phyloP scores from a whole-genome alignment of 1,140 invertebrate genomes.

The Batillaria attramentaria region DNA sequence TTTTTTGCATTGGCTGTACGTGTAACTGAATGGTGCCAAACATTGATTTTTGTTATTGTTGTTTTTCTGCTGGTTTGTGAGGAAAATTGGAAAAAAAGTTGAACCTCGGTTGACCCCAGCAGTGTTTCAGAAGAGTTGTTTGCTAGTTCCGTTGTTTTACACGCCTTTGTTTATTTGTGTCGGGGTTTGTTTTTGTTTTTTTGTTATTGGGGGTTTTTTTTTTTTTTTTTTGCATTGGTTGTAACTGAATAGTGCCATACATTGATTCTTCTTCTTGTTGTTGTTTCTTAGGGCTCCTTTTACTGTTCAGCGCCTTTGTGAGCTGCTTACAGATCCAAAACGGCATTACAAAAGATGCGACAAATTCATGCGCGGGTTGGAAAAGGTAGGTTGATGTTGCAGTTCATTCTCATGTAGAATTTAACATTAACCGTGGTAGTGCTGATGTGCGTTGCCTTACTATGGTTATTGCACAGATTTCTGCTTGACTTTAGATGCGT shows the following conservation, averaged over 20 bases:
- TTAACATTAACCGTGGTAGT: neutral
- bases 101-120: neutral
- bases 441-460: neutral
- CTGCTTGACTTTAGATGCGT: too few relatives aligned
- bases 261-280: slow-evolving; percentile 8
- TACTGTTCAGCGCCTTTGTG: slow-evolving; percentile 95
- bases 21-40: too few relatives aligned
- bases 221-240: too few relatives aligned
- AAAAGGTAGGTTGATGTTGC: slow-evolving; percentile 60
- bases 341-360: slow-evolving; percentile 96
- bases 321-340: slow-evolving; percentile 89
- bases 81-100: neutral
- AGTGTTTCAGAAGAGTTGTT: neutral
- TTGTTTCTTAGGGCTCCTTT: slow-evolving; percentile 90
- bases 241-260: too few relatives aligned
- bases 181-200: neutral
- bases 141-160: too few relatives aligned
- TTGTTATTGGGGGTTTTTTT: too few relatives aligned
- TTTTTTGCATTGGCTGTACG: too few relatives aligned
- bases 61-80: neutral
- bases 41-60: neutral
- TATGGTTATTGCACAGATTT: too few relatives aligned
- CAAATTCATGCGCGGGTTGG: slow-evolving; percentile 91
- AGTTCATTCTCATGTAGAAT: neutral
- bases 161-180: neutral